phyloP scores from a whole-genome alignment of 2,888 invertebrate species.

The Agrypnus murinus region DNA sequence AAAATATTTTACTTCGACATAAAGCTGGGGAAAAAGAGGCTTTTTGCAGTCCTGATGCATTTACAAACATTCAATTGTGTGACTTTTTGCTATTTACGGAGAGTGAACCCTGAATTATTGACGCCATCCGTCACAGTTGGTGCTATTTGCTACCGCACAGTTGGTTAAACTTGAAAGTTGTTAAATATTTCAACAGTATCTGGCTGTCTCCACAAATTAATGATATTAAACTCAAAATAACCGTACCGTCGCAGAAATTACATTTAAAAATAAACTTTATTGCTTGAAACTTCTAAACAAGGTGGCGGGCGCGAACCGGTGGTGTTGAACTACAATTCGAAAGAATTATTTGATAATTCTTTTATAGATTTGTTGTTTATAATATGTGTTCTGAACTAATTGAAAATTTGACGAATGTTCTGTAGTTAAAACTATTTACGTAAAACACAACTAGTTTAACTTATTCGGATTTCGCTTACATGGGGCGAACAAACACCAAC shows the following conservation, averaged over 20 bases:
- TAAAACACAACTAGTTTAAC: too few relatives aligned
- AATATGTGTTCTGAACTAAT: too few relatives aligned
- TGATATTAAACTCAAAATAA: constrained; percentile 32
- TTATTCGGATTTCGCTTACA: too few relatives aligned
- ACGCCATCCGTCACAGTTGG: constrained; percentile 49
- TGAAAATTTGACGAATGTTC: too few relatives aligned
- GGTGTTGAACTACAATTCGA: too few relatives aligned
- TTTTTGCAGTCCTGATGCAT: neutral
- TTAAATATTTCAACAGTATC: constrained; percentile 44
- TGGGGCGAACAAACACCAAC: too few relatives aligned
- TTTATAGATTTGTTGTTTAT: too few relatives aligned
- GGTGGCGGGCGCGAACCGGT: too few relatives aligned
- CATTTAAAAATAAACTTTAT: too few relatives aligned
- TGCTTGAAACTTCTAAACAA: too few relatives aligned
- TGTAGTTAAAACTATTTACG: too few relatives aligned
- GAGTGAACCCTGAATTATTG: constrained; percentile 41
- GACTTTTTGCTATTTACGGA: constrained; percentile 30
- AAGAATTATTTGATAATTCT: too few relatives aligned
- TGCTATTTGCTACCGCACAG: constrained; percentile 44
- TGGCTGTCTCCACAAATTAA: constrained; percentile 33
- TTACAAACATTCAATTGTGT: constrained; percentile 18
- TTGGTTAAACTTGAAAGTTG: constrained; percentile 41
- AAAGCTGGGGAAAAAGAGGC: neutral
- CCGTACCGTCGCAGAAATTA: neutral
- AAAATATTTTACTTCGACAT: neutral